Base-by-base conservation (phyloP, 2,888 invertebrate species). In the Oligia fasciuncula region DNA sequence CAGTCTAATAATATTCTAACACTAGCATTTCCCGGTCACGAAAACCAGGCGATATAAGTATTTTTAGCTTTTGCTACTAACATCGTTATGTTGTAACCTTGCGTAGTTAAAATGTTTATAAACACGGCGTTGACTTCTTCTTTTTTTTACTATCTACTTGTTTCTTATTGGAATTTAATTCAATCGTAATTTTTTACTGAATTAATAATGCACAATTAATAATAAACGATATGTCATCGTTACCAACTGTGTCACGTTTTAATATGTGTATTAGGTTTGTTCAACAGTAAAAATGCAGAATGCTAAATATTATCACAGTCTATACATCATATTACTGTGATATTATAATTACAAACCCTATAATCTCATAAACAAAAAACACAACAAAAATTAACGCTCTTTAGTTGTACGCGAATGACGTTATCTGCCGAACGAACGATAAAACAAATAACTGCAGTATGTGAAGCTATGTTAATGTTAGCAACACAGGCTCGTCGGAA, bases 361-460 rank as follows among this genome's bases (percentile, higher is more conserved):
- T 63, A 51, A 65, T 62, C 35, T 29, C 51, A 19, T 66, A 79
- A 76, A 79, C 71, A 72, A 66, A 76, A 79, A 75, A 76, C 69
- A 81, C 40, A 79, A 77, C 73, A 81, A 76, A 80, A 85, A 77
- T 73, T 35, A 83, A 82, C 84, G 81, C 40, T 77, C 80, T 89
- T 90, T 89, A 90, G 87, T 91, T 88, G 77, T 65, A 78, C 76
- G 85, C 60, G 49, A 66, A 57, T 95, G 94, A 95, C 94, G 94
- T 94, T 96, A 95, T 96, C 95, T 93, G 92, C 87, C 91, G 87
- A 90, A 88, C 88, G 89, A 91, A 91, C 93, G 94, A 95, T 95
- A 96, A 94, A 93, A 91, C 91, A 91, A 93, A 93, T 92, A 93
- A 85, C 89, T 89, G 85, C 89, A 91, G 90, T 94, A 94, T 93